phyloP scores from a whole-genome alignment of 2,797 vertebrate genomes.

The Hippocampus kuda region DNA sequence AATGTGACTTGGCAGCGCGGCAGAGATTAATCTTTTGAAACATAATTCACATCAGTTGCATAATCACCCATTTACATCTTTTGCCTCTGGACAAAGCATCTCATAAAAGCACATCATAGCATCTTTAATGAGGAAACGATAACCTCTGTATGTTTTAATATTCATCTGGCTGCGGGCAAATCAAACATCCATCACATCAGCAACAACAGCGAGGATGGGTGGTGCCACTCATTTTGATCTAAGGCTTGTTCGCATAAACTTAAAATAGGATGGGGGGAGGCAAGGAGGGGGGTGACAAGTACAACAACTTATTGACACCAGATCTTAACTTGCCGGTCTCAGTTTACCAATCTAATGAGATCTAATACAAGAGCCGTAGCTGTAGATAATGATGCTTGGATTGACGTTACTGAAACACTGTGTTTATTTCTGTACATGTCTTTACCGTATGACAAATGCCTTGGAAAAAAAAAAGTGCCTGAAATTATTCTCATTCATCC shows the following conservation, averaged over 20 bases:
- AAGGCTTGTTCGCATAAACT: background rate
- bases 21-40: conserved; percentile 41
- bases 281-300: background rate
- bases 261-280: background rate
- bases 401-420: background rate
- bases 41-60: conserved; percentile 40
- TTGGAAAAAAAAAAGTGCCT: background rate
- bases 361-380: background rate
- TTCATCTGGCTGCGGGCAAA: conserved; percentile 27
- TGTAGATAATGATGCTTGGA: background rate
- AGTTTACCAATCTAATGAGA: background rate
- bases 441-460: background rate
- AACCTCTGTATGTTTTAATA: conserved; percentile 27
- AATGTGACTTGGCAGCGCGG: conserved; percentile 22
- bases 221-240: conserved; percentile 13
- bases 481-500: background rate
- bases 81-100: conserved; percentile 42
- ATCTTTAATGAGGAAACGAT: conserved; percentile 40
- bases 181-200: conserved; percentile 18
- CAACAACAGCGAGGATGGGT: conserved; percentile 25
- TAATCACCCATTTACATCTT: conserved; percentile 44
- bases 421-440: background rate
- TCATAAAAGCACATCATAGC: conserved; percentile 35
- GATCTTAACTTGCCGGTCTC: background rate
- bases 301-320: background rate